A percentile compares a stretch with the other conserved stretches of the same genome.
These are phyloP conservation scores for Mnemiopsis leidyi DNA, from an alignment of 37 sponge, comb jelly and placozoan species.

Conservation along the genomic window DNA sequence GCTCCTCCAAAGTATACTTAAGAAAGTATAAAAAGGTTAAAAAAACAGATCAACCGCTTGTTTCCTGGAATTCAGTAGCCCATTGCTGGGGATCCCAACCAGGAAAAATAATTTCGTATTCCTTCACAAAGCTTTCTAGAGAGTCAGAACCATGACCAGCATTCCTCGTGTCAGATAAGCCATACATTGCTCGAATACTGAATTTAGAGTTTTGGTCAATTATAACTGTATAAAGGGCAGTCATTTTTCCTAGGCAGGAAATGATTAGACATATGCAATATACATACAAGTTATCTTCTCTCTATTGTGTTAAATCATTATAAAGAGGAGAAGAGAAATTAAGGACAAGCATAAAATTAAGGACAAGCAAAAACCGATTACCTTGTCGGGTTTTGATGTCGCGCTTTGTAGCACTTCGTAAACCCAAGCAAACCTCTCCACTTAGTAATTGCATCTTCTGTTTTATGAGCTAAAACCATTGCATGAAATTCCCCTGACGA, in stretches of 20 bases:
- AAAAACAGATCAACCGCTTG: neutral
- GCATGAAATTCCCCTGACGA: conserved; percentile 60
- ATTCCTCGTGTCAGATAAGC: conserved; percentile 34
- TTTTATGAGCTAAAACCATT: neutral
- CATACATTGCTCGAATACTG: conserved; percentile 57
- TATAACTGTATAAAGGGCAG: too few relatives aligned
- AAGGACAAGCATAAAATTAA: too few relatives aligned
- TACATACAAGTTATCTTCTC: too few relatives aligned
- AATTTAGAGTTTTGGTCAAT: too few relatives aligned
- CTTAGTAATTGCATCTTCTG: conserved; percentile 2
- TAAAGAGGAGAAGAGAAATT: too few relatives aligned
- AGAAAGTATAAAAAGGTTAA: neutral
- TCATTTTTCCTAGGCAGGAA: too few relatives aligned
- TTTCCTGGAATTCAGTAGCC: neutral
- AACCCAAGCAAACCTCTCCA: conserved; percentile 38
- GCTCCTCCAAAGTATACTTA: too few relatives aligned
- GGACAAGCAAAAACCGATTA: too few relatives aligned
- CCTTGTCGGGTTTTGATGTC: neutral
- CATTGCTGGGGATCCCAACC: conserved; percentile 14
- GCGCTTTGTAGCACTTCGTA: conserved; percentile 32
- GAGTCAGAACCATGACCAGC: conserved; percentile 52
- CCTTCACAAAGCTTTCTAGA: neutral
- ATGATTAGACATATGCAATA: too few relatives aligned
- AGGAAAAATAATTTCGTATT: neutral
- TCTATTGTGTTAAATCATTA: too few relatives aligned